Conservation (phyloP, 2,797 vertebrate species). For the Xiphorhynchus erythropygius region DNA sequence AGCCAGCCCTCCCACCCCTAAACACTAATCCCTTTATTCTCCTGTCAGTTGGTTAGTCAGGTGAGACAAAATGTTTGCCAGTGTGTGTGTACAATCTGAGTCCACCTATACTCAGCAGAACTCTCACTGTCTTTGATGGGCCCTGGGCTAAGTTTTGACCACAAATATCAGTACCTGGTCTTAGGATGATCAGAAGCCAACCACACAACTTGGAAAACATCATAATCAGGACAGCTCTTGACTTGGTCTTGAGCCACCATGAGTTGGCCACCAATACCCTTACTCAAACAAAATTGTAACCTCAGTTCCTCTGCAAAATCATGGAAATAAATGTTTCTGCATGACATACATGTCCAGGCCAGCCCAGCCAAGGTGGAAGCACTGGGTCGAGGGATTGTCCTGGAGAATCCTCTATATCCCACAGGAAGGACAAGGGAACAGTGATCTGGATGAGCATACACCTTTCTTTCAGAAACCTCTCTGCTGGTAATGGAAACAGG, state of each 20-base stretch:
- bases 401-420: neutral
- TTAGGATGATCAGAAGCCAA: neutral
- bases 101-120: neutral
- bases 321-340: neutral
- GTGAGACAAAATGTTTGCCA: neutral
- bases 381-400: neutral
- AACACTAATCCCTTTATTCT: neutral
- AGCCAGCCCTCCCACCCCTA: neutral
- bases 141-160: neutral
- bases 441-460: neutral
- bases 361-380: neutral
- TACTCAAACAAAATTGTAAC: neutral
- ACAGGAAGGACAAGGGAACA: neutral
- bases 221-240: neutral
- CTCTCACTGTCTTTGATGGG: neutral
- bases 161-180: neutral
- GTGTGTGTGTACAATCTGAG: neutral
- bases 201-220: neutral
- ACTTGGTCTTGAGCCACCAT: neutral
- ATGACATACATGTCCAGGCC: accelerated
- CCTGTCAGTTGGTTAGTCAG: neutral
- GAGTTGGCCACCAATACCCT: neutral
- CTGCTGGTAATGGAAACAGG: neutral
- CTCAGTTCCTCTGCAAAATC: neutral
- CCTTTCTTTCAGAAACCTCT: neutral